Percentiles rank a stretch among this genome's conserved stretches.
Conservation (phyloP, 2,113 vertebrate species). For the Ascaphus truei region DNA sequence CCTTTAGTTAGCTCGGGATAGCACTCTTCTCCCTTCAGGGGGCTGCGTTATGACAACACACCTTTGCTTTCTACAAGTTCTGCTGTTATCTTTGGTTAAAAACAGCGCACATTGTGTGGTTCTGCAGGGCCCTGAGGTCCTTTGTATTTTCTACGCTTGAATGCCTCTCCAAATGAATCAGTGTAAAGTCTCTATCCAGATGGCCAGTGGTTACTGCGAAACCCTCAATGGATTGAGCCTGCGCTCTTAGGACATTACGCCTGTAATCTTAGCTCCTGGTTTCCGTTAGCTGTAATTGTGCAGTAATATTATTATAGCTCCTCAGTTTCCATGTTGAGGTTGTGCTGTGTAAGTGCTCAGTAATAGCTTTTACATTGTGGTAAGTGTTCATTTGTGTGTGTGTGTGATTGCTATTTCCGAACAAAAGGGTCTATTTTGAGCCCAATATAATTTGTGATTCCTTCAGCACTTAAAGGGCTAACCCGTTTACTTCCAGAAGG, state of each 20-base stretch:
- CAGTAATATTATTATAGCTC: slow-evolving; percentile 8
- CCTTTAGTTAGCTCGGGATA: too few relatives aligned
- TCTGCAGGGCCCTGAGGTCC: too few relatives aligned
- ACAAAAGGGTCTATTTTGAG: slow-evolving; percentile 1
- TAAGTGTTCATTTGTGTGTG: slow-evolving; percentile 1
- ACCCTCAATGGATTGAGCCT: neutral
- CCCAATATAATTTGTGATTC: neutral
- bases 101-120: too few relatives aligned
- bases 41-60: too few relatives aligned
- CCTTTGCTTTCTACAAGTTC: too few relatives aligned
- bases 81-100: too few relatives aligned
- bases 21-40: too few relatives aligned
- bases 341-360: neutral
- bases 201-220: neutral
- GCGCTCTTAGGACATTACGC: neutral
- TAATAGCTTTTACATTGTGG: slow-evolving; percentile 5
- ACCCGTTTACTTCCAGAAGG: neutral
- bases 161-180: too few relatives aligned
- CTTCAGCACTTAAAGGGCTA: neutral
- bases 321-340: neutral
- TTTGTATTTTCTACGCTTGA: too few relatives aligned
- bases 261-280: neutral
- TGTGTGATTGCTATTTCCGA: neutral
- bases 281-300: slow-evolving; percentile 5
- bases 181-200: too few relatives aligned